phyloP scores from a whole-genome alignment of 2,888 invertebrate species.

The Epistrophe eligans region DNA sequence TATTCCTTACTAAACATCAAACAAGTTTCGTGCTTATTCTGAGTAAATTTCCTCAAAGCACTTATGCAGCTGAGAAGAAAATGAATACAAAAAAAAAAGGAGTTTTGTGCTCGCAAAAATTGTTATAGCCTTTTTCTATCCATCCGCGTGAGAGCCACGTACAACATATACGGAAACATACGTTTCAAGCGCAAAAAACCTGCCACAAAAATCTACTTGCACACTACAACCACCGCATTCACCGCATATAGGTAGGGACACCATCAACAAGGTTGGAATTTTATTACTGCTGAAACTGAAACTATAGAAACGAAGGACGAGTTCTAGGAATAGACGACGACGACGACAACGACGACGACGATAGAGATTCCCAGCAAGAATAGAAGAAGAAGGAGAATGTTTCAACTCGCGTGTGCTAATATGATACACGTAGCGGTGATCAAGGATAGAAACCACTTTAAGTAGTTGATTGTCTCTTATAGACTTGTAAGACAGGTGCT shows the following conservation, averaged over 20 bases:
- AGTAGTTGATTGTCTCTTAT: slow-evolving; percentile 73
- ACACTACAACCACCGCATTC: background rate
- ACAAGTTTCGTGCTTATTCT: slow-evolving; percentile 42
- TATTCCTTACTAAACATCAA: slow-evolving; percentile 22
- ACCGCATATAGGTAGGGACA: background rate
- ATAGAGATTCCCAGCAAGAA: background rate
- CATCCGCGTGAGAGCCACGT: slow-evolving; percentile 53
- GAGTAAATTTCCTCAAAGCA: slow-evolving; percentile 29
- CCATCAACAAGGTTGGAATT: slow-evolving; percentile 10
- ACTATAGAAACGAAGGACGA: slow-evolving; percentile 36
- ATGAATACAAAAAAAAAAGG: background rate
- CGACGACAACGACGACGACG: no score
- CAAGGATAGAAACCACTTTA: slow-evolving; percentile 75
- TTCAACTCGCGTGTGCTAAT: slow-evolving; percentile 64
- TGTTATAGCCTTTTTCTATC: slow-evolving; percentile 22
- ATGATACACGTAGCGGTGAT: slow-evolving; percentile 74
- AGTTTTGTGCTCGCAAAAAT: background rate
- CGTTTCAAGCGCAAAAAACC: slow-evolving; percentile 40
- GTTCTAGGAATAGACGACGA: background rate
- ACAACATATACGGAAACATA: slow-evolving; percentile 53
- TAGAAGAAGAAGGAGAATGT: slow-evolving; percentile 24
- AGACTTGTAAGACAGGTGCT: slow-evolving; percentile 70
- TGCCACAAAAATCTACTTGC: slow-evolving; percentile 36
- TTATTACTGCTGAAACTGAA: slow-evolving; percentile 61
- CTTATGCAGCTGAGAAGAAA: slow-evolving; percentile 33